Evolutionary conservation across 2,113 vertebrate genomes (phyloP).

Genomic region (Nicator chloris): DNA sequence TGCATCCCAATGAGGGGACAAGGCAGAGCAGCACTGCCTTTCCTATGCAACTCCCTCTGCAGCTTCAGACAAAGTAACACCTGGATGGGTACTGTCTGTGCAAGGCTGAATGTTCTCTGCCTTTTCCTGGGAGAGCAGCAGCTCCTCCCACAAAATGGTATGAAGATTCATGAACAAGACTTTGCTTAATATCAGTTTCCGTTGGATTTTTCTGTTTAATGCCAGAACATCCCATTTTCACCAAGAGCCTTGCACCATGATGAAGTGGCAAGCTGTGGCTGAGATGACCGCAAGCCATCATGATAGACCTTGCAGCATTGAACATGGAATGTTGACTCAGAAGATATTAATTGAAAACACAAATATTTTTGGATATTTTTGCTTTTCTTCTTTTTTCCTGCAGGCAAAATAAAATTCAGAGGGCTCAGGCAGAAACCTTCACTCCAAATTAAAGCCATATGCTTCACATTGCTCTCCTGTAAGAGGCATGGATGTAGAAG

Average conservation of each 20-base stretch:
- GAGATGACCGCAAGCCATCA: rapidly evolving
- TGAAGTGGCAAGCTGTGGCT: not conserved
- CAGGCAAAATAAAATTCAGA: not conserved
- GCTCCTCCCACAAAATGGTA: not conserved
- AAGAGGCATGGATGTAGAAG: not conserved
- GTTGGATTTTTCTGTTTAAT: not conserved
- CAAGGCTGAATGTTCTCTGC: not conserved
- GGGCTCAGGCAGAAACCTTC: not conserved
- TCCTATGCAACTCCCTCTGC: not conserved
- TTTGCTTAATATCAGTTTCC: not conserved
- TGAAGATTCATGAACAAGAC: rapidly evolving
- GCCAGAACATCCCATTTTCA: rapidly evolving
- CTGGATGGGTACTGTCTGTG: not conserved
- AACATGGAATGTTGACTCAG: not conserved
- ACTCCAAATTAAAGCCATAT: not conserved
- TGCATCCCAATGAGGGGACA: not conserved
- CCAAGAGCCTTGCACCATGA: not conserved
- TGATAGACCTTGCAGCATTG: not conserved
- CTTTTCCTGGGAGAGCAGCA: not conserved
- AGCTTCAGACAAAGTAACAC: not conserved
- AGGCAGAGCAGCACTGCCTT: not conserved
- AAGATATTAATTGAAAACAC: not conserved
- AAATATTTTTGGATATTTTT: not conserved
- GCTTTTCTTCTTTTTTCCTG: not conserved
- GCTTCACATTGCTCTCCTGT: not conserved